Base-by-base conservation (phyloP, 2,797 vertebrate genomes). In the Varecia variegata region DNA sequence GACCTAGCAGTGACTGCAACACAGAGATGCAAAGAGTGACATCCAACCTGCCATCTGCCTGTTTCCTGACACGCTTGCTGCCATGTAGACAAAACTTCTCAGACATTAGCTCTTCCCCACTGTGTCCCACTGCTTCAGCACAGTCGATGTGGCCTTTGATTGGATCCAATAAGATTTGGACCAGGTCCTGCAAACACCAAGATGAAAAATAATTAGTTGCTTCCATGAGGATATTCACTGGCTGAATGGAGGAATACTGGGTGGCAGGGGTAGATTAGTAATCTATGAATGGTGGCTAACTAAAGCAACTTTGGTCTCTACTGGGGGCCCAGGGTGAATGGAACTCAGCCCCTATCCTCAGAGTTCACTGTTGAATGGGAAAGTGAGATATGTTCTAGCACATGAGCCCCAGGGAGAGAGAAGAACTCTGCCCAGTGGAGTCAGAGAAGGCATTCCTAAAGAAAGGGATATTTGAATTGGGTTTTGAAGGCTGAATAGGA, bases 31-130 rank as follows among this genome's bases (percentile, higher is more conserved):
- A 32, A 7, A 0, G 45, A 76, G 27, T 0, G 2, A 23, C 89
- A 88, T 30, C 71, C 56, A 56, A 8, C 76, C 35, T 43, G 83
- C 96, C 96, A 82, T 91, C 96, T 93, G 95, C 93, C 94, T 87
- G 76, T 91, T 96, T 95, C 93, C 82, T 76, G 56, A 96, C 81
- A 68, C 45, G 6, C 88, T 94, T 70, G 76, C 80, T 76, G 62
- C 90, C 18, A 0, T 91, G 88, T 73, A 95, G 94, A 77, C 91
- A 43, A 73, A 80, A 92, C 83, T 82, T 83, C 87, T 58, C 80
- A 92, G 96, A 62, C 82, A 71, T 80, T 11, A 32, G 58, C 0
- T 12, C 85, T 76, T 79, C 73, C 52, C 35, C 32, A 32, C 58
- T 12, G 11, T 45, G 94, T 23, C 17, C 0, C 1, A 1, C 4